phyloP scores from a whole-genome alignment of 2,888 invertebrate genomes.

The Notodonta ziczac region DNA sequence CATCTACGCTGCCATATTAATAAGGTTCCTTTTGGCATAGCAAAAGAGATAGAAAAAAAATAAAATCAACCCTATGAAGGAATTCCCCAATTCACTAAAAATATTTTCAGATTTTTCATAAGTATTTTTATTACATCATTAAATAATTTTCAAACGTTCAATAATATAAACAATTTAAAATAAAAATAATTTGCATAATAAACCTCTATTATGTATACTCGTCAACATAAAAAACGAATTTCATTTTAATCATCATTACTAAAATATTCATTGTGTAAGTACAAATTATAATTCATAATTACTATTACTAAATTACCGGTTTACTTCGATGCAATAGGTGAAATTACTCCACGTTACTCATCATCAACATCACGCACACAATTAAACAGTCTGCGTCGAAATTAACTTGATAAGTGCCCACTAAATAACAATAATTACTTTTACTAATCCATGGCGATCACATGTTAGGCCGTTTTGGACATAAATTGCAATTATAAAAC shows the following conservation, averaged over 20 bases:
- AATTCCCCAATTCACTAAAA: too few relatives aligned
- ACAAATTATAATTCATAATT: not conserved
- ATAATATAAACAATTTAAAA: too few relatives aligned
- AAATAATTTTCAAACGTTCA: too few relatives aligned
- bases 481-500: constrained; percentile 58
- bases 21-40: too few relatives aligned
- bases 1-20: too few relatives aligned
- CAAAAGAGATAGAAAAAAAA: too few relatives aligned
- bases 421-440: constrained; percentile 37
- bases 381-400: constrained; percentile 35
- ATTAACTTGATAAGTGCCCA: constrained; percentile 29
- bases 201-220: not conserved
- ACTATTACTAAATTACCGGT: constrained; percentile 3
- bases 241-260: not conserved
- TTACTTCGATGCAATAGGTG: not conserved
- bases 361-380: constrained; percentile 14
- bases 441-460: constrained; percentile 20
- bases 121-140: too few relatives aligned
- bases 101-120: too few relatives aligned
- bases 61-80: too few relatives aligned
- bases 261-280: not conserved
- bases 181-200: too few relatives aligned
- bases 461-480: constrained; percentile 15
- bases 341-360: not conserved
- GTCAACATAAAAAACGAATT: not conserved